These are phyloP conservation scores for Columba janthina DNA, from an alignment of 2,113 vertebrate genomes.

Conservation along the genomic window DNA sequence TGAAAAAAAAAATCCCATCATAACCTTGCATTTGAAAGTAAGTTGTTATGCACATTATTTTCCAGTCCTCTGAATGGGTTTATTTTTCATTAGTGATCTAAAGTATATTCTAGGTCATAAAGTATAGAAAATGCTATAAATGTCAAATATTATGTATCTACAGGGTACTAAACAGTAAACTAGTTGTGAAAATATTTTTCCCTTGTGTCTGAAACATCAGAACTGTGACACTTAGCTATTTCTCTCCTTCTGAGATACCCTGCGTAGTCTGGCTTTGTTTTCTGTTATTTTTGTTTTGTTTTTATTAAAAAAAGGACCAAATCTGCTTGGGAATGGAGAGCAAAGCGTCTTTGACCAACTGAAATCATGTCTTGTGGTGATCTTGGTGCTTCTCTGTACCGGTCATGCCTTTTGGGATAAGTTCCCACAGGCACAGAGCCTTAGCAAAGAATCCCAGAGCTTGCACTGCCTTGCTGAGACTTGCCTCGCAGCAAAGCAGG, in stretches of 20 bases:
- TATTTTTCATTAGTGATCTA: conserved; percentile 73
- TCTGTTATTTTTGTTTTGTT: not conserved
- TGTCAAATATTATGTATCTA: conserved; percentile 66
- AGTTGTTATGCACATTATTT: conserved; percentile 60
- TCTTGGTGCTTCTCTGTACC: conserved; percentile 27
- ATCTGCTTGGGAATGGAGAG: conserved; percentile 23
- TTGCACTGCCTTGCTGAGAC: not conserved
- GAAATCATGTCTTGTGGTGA: not conserved
- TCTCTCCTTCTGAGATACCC: not conserved
- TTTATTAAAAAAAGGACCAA: not conserved
- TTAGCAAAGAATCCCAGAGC: conserved; percentile 9
- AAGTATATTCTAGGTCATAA: conserved; percentile 67
- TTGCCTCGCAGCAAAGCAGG: not conserved
- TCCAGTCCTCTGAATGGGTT: conserved; percentile 55
- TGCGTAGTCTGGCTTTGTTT: not conserved
- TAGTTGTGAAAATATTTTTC: conserved; percentile 66
- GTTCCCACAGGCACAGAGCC: not conserved
- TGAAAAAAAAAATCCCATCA: conserved; percentile 38
- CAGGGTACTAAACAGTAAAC: conserved; percentile 65
- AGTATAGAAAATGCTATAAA: conserved; percentile 56
- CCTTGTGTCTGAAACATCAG: conserved; percentile 30
- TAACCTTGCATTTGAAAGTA: conserved; percentile 63
- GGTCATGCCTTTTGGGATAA: conserved; percentile 1
- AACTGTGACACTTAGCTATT: not conserved
- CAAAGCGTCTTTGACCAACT: conserved; percentile 4